These are phyloP conservation scores for Trissoscelio sp. DNA, from an alignment of 2,888 invertebrate genomes.

Conservation along the genomic window DNA sequence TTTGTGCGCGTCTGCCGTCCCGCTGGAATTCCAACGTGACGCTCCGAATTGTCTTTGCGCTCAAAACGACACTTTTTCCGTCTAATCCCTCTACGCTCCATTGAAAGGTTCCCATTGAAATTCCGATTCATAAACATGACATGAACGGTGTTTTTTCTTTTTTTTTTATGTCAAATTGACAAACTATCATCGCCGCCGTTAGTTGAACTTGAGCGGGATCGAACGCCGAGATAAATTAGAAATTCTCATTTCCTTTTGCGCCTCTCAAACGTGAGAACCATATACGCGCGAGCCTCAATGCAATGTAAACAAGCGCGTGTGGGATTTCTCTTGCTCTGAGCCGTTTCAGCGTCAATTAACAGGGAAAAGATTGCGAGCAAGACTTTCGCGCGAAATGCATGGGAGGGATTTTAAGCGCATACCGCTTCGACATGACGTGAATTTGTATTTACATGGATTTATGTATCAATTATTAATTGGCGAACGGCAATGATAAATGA, in stretches of 20 bases:
- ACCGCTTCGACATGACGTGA: neutral
- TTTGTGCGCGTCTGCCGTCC: slow-evolving; percentile 32
- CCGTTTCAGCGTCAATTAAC: slow-evolving; percentile 71
- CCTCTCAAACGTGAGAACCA: slow-evolving; percentile 64
- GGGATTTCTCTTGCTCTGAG: slow-evolving; percentile 70
- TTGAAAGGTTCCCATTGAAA: slow-evolving; percentile 21
- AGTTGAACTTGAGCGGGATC: slow-evolving; percentile 22
- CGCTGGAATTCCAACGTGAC: slow-evolving; percentile 51
- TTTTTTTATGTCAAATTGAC: neutral
- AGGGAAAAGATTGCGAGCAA: slow-evolving; percentile 66
- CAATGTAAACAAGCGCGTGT: slow-evolving; percentile 70
- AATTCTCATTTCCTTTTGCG: slow-evolving; percentile 65
- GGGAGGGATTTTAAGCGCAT: slow-evolving; percentile 4
- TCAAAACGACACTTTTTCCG: slow-evolving; percentile 28
- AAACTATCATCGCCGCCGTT: slow-evolving; percentile 30
- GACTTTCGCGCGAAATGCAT: slow-evolving; percentile 73
- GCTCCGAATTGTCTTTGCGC: slow-evolving; percentile 43
- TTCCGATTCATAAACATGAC: slow-evolving; percentile 34
- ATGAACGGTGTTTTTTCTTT: neutral
- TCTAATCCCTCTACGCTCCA: slow-evolving; percentile 24
- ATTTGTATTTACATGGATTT: slow-evolving; percentile 7
- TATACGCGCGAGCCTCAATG: slow-evolving; percentile 24
- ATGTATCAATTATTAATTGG: slow-evolving; percentile 15
- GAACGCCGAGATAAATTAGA: slow-evolving; percentile 56
- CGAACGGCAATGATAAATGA: no score